These are phyloP conservation scores for Paragorgia papillata DNA, from an alignment of 92 coral and sea anemone genomes.

Conservation along the genomic window DNA sequence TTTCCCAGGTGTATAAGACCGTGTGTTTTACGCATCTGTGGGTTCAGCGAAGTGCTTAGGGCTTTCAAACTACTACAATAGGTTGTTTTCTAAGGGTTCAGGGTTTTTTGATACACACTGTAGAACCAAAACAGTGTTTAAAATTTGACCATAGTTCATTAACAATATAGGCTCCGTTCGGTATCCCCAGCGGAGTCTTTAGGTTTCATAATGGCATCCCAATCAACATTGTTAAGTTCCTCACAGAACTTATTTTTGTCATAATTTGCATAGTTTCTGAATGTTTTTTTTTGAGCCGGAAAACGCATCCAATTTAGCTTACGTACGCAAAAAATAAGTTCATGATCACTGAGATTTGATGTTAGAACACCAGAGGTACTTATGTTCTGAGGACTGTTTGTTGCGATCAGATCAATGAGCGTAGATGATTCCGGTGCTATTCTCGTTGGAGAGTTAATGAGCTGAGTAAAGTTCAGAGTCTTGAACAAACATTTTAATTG, in stretches of 20 bases:
- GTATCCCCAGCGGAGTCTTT: conserved; percentile 15
- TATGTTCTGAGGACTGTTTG: conserved; percentile 25
- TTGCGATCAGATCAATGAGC: conserved; percentile 17
- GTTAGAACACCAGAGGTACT: not conserved
- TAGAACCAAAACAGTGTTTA: no score
- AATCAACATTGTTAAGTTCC: conserved; percentile 11
- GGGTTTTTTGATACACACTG: no score
- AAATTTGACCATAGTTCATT: conserved; percentile 39
- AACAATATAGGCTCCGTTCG: not conserved
- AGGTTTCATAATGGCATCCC: conserved; percentile 11
- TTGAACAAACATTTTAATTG: conserved; percentile 39
- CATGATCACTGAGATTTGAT: conserved; percentile 28
- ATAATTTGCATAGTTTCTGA: conserved; percentile 36
- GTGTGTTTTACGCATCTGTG: no score
- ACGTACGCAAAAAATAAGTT: conserved; percentile 8
- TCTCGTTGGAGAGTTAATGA: conserved; percentile 29
- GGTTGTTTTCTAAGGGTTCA: no score
- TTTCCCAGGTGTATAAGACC: no score
- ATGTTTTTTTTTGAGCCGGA: conserved; percentile 19
- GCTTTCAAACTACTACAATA: no score
- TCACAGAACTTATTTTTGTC: not conserved
- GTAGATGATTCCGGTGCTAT: not conserved
- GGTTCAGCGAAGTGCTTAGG: no score
- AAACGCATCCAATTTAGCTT: conserved; percentile 15
- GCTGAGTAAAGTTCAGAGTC: conserved; percentile 5